Evolutionary conservation across 2,113 vertebrate genomes (phyloP), one percentile per base, ranked within the genome.

Genomic region (Andinoacara biseriatus): DNA sequence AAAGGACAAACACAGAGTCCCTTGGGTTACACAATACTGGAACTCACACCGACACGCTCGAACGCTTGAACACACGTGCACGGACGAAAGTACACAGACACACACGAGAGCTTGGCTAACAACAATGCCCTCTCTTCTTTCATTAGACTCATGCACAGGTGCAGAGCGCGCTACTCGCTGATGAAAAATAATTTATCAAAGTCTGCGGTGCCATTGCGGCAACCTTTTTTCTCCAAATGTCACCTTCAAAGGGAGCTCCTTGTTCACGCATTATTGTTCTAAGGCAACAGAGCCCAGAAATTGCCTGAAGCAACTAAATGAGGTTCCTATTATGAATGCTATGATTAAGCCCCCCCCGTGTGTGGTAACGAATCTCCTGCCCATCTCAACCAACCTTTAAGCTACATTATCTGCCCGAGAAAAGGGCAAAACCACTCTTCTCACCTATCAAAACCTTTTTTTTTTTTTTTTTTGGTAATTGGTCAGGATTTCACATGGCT

Each of bases 161-260:
- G 93, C 92, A 85, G 85, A 88, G 86, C 62, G 38, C 24, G 61
- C 82, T 74, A 77, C 7, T 79, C n/a, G 63, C 84, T 90, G 91
- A 94, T 94, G 92, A 86, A 93, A 93, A 93, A 92, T 92, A 90
- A 94, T 95, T 94, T 63, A 91, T 94, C 93, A 95, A 92, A 90
- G 93, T 91, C 89, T 65, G 67, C 3, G 62, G 84, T 88, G 90
- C 87, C 88, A 92, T 87, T 93, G 91, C 83, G 5, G 82, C 88
- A 89, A 92, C 90, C 91, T 92, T 90, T 93, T 86, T 77, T 43
- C 65, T 67, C 85, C 79, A 90, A 94, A 90, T 92, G 90, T 94
- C 91, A 94, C 93, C 91, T 95, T 95, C 90, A 93, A 94, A 92
- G 77, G 90, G 81, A 63, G 69, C 85, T 90, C 76, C 82, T 86